Evolutionary conservation across 2,888 invertebrate genomes (phyloP), one percentile per base, ranked within the genome.

Genomic region (Harmothoe impar): DNA sequence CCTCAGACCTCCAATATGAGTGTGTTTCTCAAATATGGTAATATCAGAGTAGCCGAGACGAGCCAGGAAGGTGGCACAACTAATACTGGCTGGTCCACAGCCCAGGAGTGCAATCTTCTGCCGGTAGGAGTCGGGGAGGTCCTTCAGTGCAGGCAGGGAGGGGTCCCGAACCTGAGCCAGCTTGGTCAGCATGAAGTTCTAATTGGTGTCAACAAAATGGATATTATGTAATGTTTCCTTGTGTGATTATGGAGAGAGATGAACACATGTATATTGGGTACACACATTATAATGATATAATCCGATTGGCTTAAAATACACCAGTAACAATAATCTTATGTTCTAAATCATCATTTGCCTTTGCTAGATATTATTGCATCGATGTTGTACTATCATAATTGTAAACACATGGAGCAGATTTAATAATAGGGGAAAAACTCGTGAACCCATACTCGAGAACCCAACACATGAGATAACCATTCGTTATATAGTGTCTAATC

Each of bases 41-140:
- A 99, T 96, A 94, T 99, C 96, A 12, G 97, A 97, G 95, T 99
- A 99, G 0, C 99, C 99, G 25, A 99, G 96, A 33, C 99, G 97
- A 0, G 98, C 99, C 29, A 99, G 96, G 96, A 98, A 99, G 25
- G 99, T 99, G 0, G 99, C 99, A 95, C 99, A 99, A 17, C 99
- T 99, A 90, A 99, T 97, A 15, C 98, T 98, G 3, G 99, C 99
- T 0, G 99, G 99, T 0, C 99, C 99, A 92, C 98, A 99, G 0
- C 99, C 99, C 12, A 99, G 95, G 51, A 99, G 95, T 0, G 98
- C 98, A 89, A 99, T 98, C 96, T 97, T 98, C 12, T 97, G 96
- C 54, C 92, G 90, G 20, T 97, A 97, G 91, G 95, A 94, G 89
- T 94, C 94, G 0, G 95, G 95, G 25, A 96, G 93, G 10, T 94